Evolutionary conservation across 2,113 vertebrate species (phyloP).

Genomic region (Callipepla squamata): DNA sequence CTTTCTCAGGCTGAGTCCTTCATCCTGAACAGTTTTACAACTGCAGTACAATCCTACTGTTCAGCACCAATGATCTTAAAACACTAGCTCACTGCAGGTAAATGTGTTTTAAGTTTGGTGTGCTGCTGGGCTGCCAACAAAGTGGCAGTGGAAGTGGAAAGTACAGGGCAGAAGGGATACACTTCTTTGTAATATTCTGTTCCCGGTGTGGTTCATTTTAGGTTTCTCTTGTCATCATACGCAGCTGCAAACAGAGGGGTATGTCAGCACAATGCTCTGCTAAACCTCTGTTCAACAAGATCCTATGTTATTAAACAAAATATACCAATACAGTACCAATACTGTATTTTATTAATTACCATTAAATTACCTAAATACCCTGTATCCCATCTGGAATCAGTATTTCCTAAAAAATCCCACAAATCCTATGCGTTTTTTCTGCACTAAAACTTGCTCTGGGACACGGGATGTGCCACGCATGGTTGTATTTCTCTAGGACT

Average conservation of each 20-base stretch:
- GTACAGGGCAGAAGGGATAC: neutral
- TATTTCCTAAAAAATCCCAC: neutral
- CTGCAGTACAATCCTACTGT: neutral
- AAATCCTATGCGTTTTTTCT: neutral
- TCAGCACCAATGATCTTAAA: slow-evolving; percentile 23
- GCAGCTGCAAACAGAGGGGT: slow-evolving; percentile 26
- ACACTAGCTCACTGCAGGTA: neutral
- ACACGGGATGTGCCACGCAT: accelerated
- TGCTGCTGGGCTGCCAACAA: slow-evolving; percentile 29
- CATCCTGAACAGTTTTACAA: neutral
- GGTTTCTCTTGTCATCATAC: slow-evolving; percentile 25
- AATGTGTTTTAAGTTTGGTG: neutral
- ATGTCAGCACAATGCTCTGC: neutral
- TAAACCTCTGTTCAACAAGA: neutral
- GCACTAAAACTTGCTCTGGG: neutral
- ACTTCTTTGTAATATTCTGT: neutral
- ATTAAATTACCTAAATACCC: neutral
- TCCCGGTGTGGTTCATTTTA: neutral
- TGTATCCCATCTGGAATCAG: neutral
- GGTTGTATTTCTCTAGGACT: neutral
- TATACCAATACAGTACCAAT: neutral
- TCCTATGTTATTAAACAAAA: neutral
- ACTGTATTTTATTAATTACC: neutral
- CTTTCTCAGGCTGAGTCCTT: neutral
- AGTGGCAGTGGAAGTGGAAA: neutral